Conservation (phyloP, 2,888 invertebrate species). For the Pycnomerus fuliginosus region DNA sequence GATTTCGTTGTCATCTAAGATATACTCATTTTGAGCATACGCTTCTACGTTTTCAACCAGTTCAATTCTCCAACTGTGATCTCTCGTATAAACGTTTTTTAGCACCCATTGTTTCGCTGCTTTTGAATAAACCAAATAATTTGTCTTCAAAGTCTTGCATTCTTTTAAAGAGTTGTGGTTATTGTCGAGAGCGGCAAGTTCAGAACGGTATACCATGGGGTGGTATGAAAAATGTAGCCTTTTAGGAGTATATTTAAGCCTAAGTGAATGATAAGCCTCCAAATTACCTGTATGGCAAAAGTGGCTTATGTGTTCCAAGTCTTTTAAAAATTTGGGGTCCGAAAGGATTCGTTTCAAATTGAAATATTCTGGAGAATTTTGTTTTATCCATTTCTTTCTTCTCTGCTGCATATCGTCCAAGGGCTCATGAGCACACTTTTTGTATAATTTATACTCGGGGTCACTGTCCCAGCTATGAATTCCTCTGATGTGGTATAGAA, state of each 20-base stretch:
- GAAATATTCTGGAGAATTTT: constrained; percentile 1
- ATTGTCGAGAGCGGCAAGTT: background rate
- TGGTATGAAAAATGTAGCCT: constrained; percentile 5
- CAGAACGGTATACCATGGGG: background rate
- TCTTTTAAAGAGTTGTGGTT: background rate
- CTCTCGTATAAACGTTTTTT: background rate
- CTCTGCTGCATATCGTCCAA: constrained; percentile 1
- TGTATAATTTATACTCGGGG: background rate
- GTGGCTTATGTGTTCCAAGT: background rate
- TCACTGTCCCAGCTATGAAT: constrained; percentile 1
- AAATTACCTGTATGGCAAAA: constrained; percentile 1
- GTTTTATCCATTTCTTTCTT: constrained; percentile 1
- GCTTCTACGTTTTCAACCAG: background rate
- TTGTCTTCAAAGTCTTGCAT: background rate
- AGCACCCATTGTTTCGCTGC: background rate
- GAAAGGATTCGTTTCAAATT: constrained; percentile 1
- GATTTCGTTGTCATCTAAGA: background rate
- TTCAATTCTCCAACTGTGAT: background rate
- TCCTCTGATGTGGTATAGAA: background rate
- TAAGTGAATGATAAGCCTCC: background rate
- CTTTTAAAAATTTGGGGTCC: constrained; percentile 1
- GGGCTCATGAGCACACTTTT: constrained; percentile 1
- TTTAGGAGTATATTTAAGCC: constrained; percentile 2
- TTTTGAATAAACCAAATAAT: background rate
- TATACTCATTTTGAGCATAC: background rate